A percentile compares a stretch with the other conserved stretches of the same genome.
These are phyloP conservation scores for Piscicola geometra DNA, from an alignment of 2,888 invertebrate genomes.

Conservation along the genomic window DNA sequence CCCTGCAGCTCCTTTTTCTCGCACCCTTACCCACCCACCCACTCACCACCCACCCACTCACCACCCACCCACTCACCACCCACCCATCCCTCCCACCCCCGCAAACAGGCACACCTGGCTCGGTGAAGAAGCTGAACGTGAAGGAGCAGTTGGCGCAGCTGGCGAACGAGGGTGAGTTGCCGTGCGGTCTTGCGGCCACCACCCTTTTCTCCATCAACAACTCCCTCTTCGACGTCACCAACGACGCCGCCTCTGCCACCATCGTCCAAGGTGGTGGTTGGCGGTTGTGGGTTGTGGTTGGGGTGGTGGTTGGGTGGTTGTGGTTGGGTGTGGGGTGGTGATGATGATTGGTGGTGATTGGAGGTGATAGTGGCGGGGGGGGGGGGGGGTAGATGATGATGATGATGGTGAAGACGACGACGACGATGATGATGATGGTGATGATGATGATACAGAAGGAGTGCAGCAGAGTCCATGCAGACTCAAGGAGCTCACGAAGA, in stretches of 20 bases:
- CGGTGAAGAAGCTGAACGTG: constrained; percentile 58
- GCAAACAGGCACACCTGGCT: neutral
- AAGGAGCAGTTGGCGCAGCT: constrained; percentile 64
- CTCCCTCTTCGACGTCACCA: constrained; percentile 81
- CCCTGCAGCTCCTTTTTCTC: too few species aligned
- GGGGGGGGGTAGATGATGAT: neutral
- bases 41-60: neutral
- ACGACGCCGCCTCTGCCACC: constrained; percentile 51
- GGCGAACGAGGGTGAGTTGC: constrained; percentile 58
- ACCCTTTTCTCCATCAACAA: constrained; percentile 78
- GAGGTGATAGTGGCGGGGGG: too few species aligned
- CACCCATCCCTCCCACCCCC: neutral
- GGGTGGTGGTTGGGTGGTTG: too few species aligned
- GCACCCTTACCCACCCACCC: too few species aligned
- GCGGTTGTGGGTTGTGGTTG: too few species aligned
- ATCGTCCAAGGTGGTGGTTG: constrained; percentile 22
- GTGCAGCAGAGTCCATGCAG: neutral
- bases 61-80: neutral
- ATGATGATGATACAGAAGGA: neutral
- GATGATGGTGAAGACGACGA: neutral
- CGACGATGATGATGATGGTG: neutral
- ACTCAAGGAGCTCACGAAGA: constrained; percentile 41
- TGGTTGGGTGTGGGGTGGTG: too few species aligned
- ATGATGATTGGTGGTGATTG: too few species aligned
- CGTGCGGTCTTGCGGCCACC: constrained; percentile 66